A percentile compares a stretch with the other conserved stretches of the same genome.
These are phyloP conservation scores for Agrilus biguttatus DNA, from an alignment of 2,888 invertebrate species.

Conservation along the genomic window DNA sequence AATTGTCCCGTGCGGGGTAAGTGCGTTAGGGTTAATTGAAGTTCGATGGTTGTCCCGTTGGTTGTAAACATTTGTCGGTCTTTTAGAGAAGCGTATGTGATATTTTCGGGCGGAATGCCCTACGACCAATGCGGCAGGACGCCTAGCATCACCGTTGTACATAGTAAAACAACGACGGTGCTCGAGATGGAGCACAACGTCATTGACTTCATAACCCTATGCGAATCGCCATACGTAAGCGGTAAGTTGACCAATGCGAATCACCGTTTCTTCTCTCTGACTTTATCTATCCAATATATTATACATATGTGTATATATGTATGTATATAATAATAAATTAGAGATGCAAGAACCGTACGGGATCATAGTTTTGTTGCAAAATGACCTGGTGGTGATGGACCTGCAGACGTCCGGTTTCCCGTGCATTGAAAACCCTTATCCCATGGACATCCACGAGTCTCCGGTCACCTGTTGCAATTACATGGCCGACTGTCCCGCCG, in stretches of 20 bases:
- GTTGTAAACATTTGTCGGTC: background rate
- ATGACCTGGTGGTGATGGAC: constrained; percentile 96
- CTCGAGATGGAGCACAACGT: constrained; percentile 99
- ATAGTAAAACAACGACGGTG: constrained; percentile 92
- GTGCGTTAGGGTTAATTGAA: constrained; percentile 13
- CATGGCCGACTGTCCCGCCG: constrained; percentile 94
- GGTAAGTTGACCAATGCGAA: constrained; percentile 40
- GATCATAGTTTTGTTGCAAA: constrained; percentile 92
- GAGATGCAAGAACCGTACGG: constrained; percentile 97
- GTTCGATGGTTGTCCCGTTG: background rate
- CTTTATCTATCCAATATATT: no score
- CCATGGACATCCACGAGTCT: constrained; percentile 98
- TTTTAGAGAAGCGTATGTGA: constrained; percentile 81
- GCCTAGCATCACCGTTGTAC: constrained; percentile 90
- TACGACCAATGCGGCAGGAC: constrained; percentile 79
- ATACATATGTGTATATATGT: no score
- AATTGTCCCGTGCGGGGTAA: constrained; percentile 72
- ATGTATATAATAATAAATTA: constrained; percentile 34
- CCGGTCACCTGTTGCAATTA: constrained; percentile 95
- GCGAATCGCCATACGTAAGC: constrained; percentile 86
- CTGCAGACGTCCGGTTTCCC: constrained; percentile 91
- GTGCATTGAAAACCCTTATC: constrained; percentile 98
- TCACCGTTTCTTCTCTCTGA: background rate
- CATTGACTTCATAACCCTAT: constrained; percentile 90
- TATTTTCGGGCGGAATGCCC: constrained; percentile 94